Evolutionary conservation across 37 sponge, comb jelly and placozoan genomes (phyloP).

Genomic region (Cliona cf. orientalis): DNA sequence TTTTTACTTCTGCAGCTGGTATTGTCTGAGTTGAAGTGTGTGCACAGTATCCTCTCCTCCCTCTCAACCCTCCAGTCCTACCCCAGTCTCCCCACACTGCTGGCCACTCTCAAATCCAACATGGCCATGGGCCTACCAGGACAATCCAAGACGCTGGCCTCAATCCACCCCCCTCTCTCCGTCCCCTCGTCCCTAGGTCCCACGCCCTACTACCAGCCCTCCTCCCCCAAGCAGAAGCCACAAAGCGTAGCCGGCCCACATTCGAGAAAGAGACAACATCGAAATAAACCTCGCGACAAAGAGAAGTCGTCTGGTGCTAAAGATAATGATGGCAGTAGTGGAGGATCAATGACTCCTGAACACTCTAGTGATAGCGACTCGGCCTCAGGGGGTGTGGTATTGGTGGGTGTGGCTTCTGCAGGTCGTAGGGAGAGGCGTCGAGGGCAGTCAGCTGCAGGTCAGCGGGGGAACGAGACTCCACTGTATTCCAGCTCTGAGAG

Average conservation of each 20-base stretch:
- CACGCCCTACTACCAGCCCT: too few species aligned
- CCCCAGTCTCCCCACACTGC: constrained; percentile 29
- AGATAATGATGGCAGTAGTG: neutral
- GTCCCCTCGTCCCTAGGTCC: neutral
- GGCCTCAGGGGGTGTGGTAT: neutral
- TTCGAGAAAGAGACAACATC: neutral
- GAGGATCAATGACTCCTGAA: neutral
- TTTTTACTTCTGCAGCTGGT: constrained; percentile 8
- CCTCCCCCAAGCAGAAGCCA: neutral
- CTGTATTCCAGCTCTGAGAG: constrained; percentile 50
- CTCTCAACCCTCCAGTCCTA: neutral
- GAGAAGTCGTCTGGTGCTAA: neutral
- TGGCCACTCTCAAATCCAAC: constrained; percentile 36
- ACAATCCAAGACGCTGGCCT: constrained; percentile 2
- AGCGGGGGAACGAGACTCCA: too few species aligned
- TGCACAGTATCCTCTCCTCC: constrained; percentile 15
- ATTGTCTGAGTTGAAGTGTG: constrained; percentile 26
- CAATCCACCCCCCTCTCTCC: constrained; percentile 23
- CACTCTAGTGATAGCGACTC: constrained; percentile 21
- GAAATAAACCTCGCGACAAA: neutral
- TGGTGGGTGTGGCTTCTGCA: neutral
- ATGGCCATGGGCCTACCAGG: constrained; percentile 57
- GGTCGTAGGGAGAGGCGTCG: neutral
- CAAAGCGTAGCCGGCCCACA: constrained; percentile 35
- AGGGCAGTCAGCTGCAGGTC: too few species aligned